Percentiles rank a stretch among this genome's conserved stretches.
phyloP scores from a whole-genome alignment of 2,113 vertebrate genomes.

The Mustelus asterias region DNA sequence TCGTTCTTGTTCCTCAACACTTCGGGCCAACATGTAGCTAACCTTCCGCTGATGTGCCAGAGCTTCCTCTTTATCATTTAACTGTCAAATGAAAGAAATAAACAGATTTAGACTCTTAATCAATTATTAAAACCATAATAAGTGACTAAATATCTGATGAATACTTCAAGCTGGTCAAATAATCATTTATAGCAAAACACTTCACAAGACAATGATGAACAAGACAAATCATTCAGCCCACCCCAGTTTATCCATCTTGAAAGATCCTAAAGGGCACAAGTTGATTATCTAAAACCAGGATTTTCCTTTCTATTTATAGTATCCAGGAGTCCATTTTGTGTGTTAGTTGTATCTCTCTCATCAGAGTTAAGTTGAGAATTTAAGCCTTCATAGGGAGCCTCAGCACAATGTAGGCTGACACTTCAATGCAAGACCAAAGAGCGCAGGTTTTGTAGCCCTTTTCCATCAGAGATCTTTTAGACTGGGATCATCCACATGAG shows the following conservation, averaged over 20 bases:
- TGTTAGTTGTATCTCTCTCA: not conserved
- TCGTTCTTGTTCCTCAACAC: constrained; percentile 60
- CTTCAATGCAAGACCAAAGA: not conserved
- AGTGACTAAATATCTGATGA: not conserved
- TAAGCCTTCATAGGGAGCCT: not conserved
- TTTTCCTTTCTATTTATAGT: not conserved
- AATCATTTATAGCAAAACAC: not conserved
- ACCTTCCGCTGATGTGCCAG: constrained; percentile 90
- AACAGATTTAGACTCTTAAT: not conserved
- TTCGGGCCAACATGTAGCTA: constrained; percentile 81
- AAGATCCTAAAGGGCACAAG: not conserved
- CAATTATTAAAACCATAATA: not conserved
- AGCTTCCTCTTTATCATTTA: constrained; percentile 87
- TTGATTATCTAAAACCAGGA: not conserved
- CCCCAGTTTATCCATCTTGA: not conserved
- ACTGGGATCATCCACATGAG: not conserved
- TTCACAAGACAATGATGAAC: not conserved
- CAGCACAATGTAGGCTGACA: not conserved
- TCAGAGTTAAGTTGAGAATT: not conserved
- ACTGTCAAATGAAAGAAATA: constrained; percentile 49
- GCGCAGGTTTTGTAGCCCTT: not conserved
- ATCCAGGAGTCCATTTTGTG: not conserved
- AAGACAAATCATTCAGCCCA: not conserved
- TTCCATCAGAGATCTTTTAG: not conserved
- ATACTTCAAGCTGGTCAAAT: not conserved